phyloP scores from a whole-genome alignment of 2,113 vertebrate species.

The Pterophyllum scalare region DNA sequence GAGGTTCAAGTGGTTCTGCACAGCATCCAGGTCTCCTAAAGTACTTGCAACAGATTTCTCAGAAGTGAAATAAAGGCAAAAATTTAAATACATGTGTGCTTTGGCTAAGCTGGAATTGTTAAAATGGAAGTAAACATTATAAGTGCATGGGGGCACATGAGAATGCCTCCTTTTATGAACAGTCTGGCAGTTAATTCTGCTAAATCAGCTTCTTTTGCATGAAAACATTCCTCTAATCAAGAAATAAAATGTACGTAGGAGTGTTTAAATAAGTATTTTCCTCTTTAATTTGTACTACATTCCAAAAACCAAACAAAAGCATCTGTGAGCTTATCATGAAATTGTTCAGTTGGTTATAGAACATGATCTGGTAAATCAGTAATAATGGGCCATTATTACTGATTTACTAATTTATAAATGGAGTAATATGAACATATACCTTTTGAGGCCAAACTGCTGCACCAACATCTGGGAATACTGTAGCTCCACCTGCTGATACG shows the following conservation, averaged over 20 bases:
- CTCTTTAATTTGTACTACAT: not conserved
- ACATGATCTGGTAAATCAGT: not conserved
- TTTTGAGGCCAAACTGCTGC: slow-evolving; percentile 95
- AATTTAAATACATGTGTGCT: not conserved
- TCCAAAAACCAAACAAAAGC: no score
- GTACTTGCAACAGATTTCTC: not conserved
- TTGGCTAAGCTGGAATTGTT: not conserved
- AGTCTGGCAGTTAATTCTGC: not conserved
- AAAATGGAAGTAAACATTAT: not conserved
- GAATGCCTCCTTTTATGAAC: not conserved
- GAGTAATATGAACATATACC: slow-evolving; percentile 73
- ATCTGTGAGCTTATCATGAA: not conserved
- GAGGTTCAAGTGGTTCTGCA: not conserved
- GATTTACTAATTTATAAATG: not conserved
- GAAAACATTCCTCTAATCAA: not conserved
- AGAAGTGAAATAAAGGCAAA: not conserved
- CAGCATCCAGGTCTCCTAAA: not conserved
- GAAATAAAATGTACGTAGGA: not conserved
- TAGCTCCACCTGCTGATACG: slow-evolving; percentile 94
- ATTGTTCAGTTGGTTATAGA: not conserved
- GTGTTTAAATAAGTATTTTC: not conserved
- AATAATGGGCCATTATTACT: not conserved
- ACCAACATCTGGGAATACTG: slow-evolving; percentile 97
- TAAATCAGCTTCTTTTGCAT: not conserved
- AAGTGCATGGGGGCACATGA: not conserved